These are phyloP conservation scores for Drosophila orosa DNA, from an alignment of 1,140 invertebrate species.

Conservation along the genomic window DNA sequence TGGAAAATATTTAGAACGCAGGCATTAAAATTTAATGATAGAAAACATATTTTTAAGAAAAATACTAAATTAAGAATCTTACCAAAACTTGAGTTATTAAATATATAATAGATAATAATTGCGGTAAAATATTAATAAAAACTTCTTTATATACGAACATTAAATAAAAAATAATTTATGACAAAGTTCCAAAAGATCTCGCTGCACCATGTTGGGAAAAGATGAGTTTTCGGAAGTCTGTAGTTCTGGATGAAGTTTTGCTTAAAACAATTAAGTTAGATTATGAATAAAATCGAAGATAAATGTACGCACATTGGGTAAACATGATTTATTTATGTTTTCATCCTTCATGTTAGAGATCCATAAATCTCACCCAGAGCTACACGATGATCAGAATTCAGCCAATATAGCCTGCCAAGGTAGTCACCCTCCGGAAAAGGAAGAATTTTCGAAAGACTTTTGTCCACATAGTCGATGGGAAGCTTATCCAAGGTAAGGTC, in stretches of 20 bases:
- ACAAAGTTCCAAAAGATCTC: neutral
- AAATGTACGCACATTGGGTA: neutral
- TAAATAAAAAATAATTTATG: too few species aligned
- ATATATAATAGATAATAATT: neutral
- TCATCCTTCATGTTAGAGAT: neutral
- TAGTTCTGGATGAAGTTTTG: too few species aligned
- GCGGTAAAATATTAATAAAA: neutral
- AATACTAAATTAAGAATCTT: neutral
- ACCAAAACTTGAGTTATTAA: neutral
- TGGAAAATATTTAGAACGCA: neutral
- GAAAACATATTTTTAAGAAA: neutral
- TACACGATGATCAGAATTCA: neutral
- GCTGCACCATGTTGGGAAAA: too few species aligned
- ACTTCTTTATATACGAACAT: too few species aligned
- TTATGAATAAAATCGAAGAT: neutral
- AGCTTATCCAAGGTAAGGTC: neutral
- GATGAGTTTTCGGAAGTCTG: too few species aligned
- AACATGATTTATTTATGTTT: neutral
- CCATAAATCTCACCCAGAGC: neutral
- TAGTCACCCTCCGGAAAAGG: constrained; percentile 4
- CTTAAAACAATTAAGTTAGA: neutral
- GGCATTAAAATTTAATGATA: neutral
- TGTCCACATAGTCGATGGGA: constrained; percentile 1
- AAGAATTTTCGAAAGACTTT: neutral
- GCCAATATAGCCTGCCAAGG: neutral